phyloP scores from a whole-genome alignment of 2,113 vertebrate genomes.

The Galeopterus variegatus region DNA sequence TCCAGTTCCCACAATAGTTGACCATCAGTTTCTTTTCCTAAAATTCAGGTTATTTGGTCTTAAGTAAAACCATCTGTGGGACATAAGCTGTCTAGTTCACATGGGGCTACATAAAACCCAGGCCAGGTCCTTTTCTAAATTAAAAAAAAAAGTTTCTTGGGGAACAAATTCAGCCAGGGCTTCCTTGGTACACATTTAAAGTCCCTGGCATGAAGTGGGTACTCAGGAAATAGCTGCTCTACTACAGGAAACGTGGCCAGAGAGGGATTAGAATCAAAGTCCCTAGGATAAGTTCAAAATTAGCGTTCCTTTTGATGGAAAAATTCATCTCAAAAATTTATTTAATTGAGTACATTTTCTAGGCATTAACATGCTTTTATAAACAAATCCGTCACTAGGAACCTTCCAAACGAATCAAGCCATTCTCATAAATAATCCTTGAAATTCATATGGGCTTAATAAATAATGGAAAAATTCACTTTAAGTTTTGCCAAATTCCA shows the following conservation, averaged over 20 bases:
- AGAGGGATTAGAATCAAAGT: background rate
- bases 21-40: conserved; percentile 62
- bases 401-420: conserved; percentile 66
- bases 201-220: conserved; percentile 10
- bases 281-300: conserved; percentile 55
- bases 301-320: conserved; percentile 62
- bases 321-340: conserved; percentile 66
- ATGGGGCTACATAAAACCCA: conserved; percentile 14
- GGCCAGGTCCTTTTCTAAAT: conserved; percentile 64
- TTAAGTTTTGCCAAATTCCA: conserved; percentile 76
- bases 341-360: conserved; percentile 72
- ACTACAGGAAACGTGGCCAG: background rate
- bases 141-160: conserved; percentile 29
- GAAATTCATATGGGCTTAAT: conserved; percentile 77
- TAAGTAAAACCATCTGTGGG: conserved; percentile 73
- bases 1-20: background rate
- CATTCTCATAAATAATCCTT: conserved; percentile 74
- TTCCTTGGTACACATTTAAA: conserved; percentile 61
- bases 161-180: background rate
- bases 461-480: conserved; percentile 74
- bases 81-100: conserved; percentile 48
- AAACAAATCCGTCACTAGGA: conserved; percentile 69
- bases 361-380: conserved; percentile 67
- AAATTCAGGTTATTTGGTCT: conserved; percentile 54
- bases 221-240: background rate